These are phyloP conservation scores for Toxotes lorentzi DNA, from an alignment of 2,797 vertebrate species.

Conservation along the genomic window DNA sequence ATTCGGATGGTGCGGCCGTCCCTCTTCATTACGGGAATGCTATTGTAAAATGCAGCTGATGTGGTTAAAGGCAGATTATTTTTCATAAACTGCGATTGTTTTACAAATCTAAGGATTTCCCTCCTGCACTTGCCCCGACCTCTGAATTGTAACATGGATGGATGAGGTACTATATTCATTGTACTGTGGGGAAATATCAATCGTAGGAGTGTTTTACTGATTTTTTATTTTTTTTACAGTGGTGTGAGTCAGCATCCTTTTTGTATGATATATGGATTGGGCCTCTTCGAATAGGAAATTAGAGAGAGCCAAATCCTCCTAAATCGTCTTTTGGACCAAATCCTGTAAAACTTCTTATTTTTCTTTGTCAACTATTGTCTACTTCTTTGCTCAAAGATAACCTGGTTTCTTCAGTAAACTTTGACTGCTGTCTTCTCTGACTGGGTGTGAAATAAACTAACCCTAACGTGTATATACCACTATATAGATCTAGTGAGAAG, in stretches of 20 bases:
- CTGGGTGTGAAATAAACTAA: not conserved
- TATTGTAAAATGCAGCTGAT: slow-evolving; percentile 37
- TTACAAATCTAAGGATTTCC: slow-evolving; percentile 46
- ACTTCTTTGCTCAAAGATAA: not conserved
- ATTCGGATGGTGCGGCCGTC: slow-evolving; percentile 34
- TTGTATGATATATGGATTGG: slow-evolving; percentile 30
- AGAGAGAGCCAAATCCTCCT: slow-evolving; percentile 29
- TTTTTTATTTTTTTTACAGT: slow-evolving; percentile 13
- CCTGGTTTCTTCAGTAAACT: slow-evolving; percentile 2
- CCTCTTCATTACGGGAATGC: slow-evolving; percentile 37
- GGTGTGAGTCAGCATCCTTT: slow-evolving; percentile 35
- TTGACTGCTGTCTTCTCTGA: slow-evolving; percentile 1
- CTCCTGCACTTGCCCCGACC: slow-evolving; percentile 39
- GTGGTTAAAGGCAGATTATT: slow-evolving; percentile 36
- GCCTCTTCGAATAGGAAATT: slow-evolving; percentile 38
- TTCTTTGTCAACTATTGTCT: slow-evolving; percentile 12
- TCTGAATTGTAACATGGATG: slow-evolving; percentile 31
- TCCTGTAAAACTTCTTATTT: slow-evolving; percentile 3
- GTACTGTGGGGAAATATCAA: slow-evolving; percentile 50
- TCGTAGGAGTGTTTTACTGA: slow-evolving; percentile 31
- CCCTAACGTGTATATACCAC: not conserved
- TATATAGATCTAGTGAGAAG: not conserved
- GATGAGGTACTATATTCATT: slow-evolving; percentile 52
- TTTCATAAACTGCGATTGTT: slow-evolving; percentile 42
- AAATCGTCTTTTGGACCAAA: slow-evolving; percentile 40